Conservation (phyloP, 2,888 invertebrate genomes). For the Luperina testacea region DNA sequence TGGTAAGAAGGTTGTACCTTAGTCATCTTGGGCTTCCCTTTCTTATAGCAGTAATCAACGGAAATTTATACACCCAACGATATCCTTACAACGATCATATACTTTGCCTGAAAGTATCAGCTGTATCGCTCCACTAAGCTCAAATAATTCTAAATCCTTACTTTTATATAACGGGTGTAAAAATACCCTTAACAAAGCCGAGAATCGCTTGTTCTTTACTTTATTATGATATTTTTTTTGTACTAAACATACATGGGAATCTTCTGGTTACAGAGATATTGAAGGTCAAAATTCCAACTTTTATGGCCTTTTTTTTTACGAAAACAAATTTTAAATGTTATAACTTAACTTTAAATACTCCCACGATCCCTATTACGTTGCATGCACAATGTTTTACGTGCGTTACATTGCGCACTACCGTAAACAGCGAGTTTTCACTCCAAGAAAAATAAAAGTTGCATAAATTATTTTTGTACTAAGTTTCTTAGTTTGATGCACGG, state of each 20-base stretch:
- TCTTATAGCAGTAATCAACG: constrained; percentile 38
- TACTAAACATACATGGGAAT: neutral
- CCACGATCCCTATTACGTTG: neutral
- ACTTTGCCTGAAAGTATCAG: constrained; percentile 51
- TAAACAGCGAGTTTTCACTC: neutral
- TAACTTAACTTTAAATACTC: neutral
- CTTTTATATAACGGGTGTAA: constrained; percentile 56
- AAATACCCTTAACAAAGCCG: neutral
- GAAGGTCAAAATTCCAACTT: neutral
- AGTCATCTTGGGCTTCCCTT: neutral
- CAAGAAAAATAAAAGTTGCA: neutral
- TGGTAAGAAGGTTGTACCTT: constrained; percentile 12
- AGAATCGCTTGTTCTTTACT: neutral
- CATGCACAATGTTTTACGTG: neutral
- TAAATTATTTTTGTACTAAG: neutral
- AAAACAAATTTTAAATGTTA: neutral
- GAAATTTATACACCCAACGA: constrained; percentile 23
- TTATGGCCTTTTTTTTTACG: neutral
- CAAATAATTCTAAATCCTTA: constrained; percentile 71
- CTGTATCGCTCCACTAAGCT: constrained; percentile 64
- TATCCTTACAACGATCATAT: constrained; percentile 26
- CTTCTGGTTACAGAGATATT: neutral
- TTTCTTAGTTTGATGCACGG: neutral
- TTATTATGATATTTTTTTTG: neutral
- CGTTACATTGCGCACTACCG: neutral